Conservation (phyloP, 2,113 vertebrate genomes). For the Smithornis capensis region DNA sequence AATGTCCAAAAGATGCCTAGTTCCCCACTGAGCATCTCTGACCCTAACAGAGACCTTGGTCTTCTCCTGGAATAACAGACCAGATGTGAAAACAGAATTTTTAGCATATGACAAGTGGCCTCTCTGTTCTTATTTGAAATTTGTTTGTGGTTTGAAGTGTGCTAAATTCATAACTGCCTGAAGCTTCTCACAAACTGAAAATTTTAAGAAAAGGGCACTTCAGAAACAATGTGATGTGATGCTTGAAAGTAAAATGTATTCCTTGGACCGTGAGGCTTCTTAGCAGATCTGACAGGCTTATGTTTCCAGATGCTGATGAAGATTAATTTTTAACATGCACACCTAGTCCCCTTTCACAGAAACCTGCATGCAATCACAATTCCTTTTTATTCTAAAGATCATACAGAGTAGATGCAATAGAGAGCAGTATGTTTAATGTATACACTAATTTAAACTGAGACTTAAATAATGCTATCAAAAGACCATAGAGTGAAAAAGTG, state of each 20-base stretch:
- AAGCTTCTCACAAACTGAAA: background rate
- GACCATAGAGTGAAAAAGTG: background rate
- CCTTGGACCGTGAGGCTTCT: background rate
- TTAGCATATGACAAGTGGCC: background rate
- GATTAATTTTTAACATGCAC: background rate
- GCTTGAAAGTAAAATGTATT: background rate
- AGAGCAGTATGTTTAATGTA: background rate
- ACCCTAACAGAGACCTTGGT: background rate
- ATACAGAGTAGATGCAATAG: background rate
- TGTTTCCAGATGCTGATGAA: background rate
- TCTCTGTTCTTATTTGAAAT: background rate
- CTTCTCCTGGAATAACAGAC: background rate
- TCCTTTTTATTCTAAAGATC: background rate
- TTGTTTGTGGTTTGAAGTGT: background rate
- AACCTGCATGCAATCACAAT: background rate
- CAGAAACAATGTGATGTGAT: background rate
- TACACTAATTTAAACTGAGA: background rate
- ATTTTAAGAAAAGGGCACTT: background rate
- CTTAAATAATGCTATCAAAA: background rate
- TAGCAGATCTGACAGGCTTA: background rate
- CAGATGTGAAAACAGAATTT: background rate
- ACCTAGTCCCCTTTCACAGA: background rate
- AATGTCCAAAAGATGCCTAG: background rate
- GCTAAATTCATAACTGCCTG: background rate
- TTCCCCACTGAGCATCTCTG: background rate